These are phyloP conservation scores for Cosmia trapezina DNA, from an alignment of 2,888 invertebrate genomes.

Conservation along the genomic window DNA sequence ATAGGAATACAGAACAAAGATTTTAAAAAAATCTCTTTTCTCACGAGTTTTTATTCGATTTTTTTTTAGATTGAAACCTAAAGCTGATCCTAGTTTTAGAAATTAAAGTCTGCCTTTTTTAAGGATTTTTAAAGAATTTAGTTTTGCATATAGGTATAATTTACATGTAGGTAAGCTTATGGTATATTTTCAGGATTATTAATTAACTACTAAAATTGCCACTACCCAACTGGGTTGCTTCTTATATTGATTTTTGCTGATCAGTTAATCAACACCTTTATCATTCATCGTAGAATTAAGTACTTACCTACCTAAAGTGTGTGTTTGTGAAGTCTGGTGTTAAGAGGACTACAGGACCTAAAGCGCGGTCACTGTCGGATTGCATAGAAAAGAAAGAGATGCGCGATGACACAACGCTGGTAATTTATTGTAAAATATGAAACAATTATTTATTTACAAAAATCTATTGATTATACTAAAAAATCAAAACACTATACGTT, in stretches of 20 bases:
- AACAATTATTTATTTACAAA: no score
- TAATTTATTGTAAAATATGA: no score
- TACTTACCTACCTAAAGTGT: not conserved
- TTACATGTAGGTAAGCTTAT: not conserved
- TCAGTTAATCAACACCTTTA: slow-evolving; percentile 4
- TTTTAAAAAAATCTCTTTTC: not conserved
- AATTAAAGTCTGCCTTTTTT: slow-evolving; percentile 9
- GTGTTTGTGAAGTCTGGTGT: slow-evolving; percentile 44
- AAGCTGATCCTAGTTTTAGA: slow-evolving; percentile 17
- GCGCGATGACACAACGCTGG: no score
- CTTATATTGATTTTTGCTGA: slow-evolving; percentile 13
- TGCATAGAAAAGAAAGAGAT: no score
- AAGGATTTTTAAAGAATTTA: not conserved
- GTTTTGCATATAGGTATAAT: not conserved
- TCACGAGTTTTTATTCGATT: slow-evolving; percentile 23
- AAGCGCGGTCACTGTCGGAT: no score
- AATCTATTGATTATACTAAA: no score
- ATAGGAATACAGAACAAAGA: not conserved
- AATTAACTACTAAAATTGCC: slow-evolving; percentile 1
- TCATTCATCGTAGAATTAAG: slow-evolving; percentile 12
- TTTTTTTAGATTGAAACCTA: slow-evolving; percentile 26
- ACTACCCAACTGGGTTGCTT: not conserved
- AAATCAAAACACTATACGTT: no score
- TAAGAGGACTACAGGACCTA: not conserved
- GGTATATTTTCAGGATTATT: slow-evolving; percentile 2